phyloP scores from a whole-genome alignment of 2,888 invertebrate species.

The Ormyrus labotus region DNA sequence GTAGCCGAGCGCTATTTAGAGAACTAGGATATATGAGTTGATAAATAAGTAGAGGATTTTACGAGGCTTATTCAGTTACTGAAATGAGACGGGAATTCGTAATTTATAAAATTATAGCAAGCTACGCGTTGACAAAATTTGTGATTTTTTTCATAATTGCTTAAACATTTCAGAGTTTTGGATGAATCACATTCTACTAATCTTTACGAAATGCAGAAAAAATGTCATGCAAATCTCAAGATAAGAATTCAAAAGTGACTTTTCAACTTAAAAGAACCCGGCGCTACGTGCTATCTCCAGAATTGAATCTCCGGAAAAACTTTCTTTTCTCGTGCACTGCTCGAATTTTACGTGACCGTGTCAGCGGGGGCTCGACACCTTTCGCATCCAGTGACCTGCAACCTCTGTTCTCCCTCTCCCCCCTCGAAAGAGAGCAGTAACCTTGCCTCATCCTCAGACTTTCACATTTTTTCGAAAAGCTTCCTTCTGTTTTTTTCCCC shows the following conservation, averaged over 20 bases:
- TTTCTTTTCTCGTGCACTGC: conserved; percentile 58
- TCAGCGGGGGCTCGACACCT: conserved; percentile 66
- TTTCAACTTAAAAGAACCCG: conserved; percentile 27
- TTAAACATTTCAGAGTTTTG: no score
- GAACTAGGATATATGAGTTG: no score
- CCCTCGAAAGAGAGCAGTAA: conserved; percentile 20
- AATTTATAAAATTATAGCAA: no score
- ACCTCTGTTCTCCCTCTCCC: background rate
- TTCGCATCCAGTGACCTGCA: conserved; percentile 54
- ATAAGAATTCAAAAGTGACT: background rate
- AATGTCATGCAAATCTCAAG: no score
- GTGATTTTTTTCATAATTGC: no score
- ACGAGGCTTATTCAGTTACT: no score
- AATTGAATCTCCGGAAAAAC: conserved; percentile 63
- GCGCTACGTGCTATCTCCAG: conserved; percentile 47
- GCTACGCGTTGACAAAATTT: no score
- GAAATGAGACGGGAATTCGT: no score
- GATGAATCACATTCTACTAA: no score
- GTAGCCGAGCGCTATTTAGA: no score
- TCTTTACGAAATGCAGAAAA: no score
- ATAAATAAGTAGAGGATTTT: no score
- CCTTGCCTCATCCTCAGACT: conserved; percentile 62
- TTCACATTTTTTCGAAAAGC: conserved; percentile 69
- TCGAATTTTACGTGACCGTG: conserved; percentile 67
- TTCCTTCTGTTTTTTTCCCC: conserved; percentile 45